Conservation (phyloP, 2,888 invertebrate genomes). For the Antheraea assamensis region DNA sequence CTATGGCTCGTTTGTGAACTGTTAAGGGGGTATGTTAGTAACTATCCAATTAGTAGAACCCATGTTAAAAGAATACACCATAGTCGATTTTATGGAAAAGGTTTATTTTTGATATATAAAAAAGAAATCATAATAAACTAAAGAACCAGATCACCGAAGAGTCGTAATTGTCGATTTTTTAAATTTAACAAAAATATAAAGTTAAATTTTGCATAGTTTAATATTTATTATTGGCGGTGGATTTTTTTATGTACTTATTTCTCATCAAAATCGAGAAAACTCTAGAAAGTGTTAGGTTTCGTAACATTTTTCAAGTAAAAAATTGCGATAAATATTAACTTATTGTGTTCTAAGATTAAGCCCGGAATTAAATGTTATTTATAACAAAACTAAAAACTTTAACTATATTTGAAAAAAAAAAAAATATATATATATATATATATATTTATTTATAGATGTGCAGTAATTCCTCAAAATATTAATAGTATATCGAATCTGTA, state of each 20-base stretch:
- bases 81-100: constrained; percentile 79
- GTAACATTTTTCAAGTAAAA: too few species aligned
- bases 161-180: constrained; percentile 34
- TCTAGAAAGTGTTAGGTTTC: too few species aligned
- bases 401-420: too few species aligned
- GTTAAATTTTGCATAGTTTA: constrained; percentile 23
- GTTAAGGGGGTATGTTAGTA: constrained; percentile 62
- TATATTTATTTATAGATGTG: too few species aligned
- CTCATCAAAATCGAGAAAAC: too few species aligned
- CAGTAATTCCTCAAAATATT: too few species aligned
- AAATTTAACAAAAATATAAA: constrained; percentile 18
- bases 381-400: not conserved
- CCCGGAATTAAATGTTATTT: not conserved
- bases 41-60: constrained; percentile 74
- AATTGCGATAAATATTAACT: not conserved
- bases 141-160: constrained; percentile 77
- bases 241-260: not conserved
- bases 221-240: constrained; percentile 19
- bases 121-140: constrained; percentile 63
- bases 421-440: too few species aligned
- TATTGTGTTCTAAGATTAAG: too few species aligned
- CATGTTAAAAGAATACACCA: constrained; percentile 82
- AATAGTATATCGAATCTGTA: too few species aligned
- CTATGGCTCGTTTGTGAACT: constrained; percentile 37
- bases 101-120: constrained; percentile 79